Evolutionary conservation across 2,797 vertebrate species (phyloP).

Genomic region (Lepilemur ruficaudatus): DNA sequence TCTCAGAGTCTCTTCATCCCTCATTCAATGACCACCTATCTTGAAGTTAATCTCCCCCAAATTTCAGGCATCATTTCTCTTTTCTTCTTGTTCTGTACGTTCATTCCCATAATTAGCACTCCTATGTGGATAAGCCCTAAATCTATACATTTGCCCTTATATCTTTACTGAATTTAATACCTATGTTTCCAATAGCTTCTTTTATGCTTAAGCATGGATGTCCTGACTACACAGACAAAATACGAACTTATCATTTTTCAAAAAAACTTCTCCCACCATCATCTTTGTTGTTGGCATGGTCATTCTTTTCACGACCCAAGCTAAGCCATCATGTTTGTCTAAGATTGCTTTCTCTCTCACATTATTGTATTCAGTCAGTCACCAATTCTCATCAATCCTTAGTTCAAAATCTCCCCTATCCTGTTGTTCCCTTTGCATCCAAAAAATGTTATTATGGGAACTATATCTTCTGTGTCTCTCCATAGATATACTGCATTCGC

Average conservation of each 20-base stretch:
- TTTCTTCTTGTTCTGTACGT: not conserved
- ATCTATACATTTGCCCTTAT: not conserved
- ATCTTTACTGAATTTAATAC: not conserved
- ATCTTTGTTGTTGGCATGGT: not conserved
- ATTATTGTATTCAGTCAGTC: not conserved
- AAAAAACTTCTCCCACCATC: not conserved
- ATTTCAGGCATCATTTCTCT: too few species aligned
- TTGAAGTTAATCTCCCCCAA: not conserved
- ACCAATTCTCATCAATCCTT: not conserved
- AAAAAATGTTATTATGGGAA: not conserved
- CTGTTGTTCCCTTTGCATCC: too few species aligned
- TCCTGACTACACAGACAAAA: not conserved
- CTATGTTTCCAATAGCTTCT: not conserved
- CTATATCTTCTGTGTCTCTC: not conserved
- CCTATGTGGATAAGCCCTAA: not conserved
- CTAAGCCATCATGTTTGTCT: not conserved
- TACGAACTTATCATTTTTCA: not conserved
- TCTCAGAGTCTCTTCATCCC: not conserved
- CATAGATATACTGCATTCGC: too few species aligned
- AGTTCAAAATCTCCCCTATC: not conserved
- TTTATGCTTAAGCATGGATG: not conserved
- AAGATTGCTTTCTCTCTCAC: not conserved
- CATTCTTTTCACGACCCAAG: not conserved
- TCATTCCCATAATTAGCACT: not conserved
- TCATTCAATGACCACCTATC: not conserved